Conservation (phyloP, 2,113 vertebrate genomes). For the Procavia capensis region DNA sequence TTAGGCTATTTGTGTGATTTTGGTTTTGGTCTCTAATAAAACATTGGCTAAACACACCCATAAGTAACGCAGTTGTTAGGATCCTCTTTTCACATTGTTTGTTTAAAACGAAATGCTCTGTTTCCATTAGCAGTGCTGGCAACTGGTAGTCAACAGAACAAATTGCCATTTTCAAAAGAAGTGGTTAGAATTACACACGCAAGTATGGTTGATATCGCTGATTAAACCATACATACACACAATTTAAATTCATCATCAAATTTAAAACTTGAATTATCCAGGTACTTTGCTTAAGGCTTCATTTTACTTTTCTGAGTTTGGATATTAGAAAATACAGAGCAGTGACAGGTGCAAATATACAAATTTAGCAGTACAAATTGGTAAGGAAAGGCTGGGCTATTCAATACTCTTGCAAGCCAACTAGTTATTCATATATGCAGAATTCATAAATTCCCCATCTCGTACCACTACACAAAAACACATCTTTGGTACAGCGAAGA, state of each 20-base stretch:
- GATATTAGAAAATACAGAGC: neutral
- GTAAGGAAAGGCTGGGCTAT: neutral
- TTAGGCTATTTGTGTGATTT: neutral
- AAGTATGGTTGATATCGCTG: neutral
- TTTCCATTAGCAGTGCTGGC: neutral
- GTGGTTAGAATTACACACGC: neutral
- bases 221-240: neutral
- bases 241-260: neutral
- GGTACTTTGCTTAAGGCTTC: neutral
- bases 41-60: neutral
- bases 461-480: neutral
- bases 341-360: neutral
- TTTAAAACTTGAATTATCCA: neutral
- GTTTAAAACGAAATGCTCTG: neutral
- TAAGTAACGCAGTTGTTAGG: neutral
- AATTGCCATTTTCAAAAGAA: neutral
- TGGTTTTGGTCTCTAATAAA: neutral
- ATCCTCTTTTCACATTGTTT: neutral
- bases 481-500: neutral
- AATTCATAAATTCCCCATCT: neutral
- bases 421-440: neutral
- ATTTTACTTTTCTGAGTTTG: slow-evolving; percentile 32
- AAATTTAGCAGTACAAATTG: neutral
- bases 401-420: neutral
- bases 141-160: neutral